Base-by-base conservation (phyloP, 1,140 invertebrate genomes). In the Ceratosolen fusciceps region DNA sequence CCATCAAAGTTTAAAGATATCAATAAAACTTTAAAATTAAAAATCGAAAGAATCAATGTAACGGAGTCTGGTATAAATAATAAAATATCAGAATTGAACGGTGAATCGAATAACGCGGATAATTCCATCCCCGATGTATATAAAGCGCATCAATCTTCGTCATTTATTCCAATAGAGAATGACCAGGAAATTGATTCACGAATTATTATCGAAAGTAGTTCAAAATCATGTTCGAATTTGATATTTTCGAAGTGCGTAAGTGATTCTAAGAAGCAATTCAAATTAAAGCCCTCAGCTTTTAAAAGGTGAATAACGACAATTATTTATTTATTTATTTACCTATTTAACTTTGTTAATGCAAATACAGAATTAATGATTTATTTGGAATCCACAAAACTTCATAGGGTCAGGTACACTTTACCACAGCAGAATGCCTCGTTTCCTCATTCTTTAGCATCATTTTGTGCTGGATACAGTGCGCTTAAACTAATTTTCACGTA, bases 401-500 rank as follows among this genome's bases (percentile, higher is more conserved):
- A 19, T 16, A 68, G 39, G 14, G 8, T 68, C 24, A 68, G 37
- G 24, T 24, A 26, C 26, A 68, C 4, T 60, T 31, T 43, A 43
- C 12, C 21, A 47, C 89, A 86, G 77, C n/a, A 68, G 8, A 68
- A 37, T 7, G 3, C 24, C 5, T 7, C 24, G 9, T 90, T 89
- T 82, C 90, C 88, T 21, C 90, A 92, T 81, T 92, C 92, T 81
- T 90, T 94, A 84, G 90, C 90, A 39, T 92, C 92, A 77, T 86
- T 93, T 26, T 92, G 92, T 80, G 91, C 91, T 73, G 93, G 92
- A 31, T 94, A 93, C 86, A 90, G 92, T 67, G 91, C 92, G 10
- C 88, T 95, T 29, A 85, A 93, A 0, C 91, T 94, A 83, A 93
- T 95, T 75, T 96, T 96, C 86, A 93, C 94, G 82, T 95, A 96